Evolutionary conservation across 2,888 invertebrate genomes (phyloP).

Genomic region (Stramonita haemastoma): DNA sequence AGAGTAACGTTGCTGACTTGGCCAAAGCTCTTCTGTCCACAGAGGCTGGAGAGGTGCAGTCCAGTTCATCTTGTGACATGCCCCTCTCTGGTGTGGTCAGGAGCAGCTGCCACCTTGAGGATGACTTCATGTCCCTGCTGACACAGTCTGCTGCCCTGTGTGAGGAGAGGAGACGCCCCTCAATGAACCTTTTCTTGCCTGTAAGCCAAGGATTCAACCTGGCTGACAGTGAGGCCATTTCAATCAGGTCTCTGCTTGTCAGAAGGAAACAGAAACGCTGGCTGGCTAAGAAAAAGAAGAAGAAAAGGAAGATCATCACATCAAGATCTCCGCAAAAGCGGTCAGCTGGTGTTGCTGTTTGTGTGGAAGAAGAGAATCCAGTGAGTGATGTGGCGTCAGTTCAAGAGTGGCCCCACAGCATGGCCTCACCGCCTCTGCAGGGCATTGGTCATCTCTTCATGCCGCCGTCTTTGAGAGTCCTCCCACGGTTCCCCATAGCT

Average conservation of each 20-base stretch:
- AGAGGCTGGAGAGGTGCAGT: neutral
- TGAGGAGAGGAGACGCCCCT: neutral
- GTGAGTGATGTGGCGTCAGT: neutral
- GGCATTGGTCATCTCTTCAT: neutral
- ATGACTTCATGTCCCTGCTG: neutral
- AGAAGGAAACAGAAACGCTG: neutral
- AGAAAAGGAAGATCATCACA: neutral
- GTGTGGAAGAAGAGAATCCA: neutral
- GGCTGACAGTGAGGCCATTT: neutral
- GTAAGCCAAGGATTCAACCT: neutral
- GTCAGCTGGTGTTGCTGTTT: neutral
- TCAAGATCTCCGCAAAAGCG: neutral
- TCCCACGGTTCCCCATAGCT: neutral
- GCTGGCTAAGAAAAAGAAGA: neutral
- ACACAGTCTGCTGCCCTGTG: neutral
- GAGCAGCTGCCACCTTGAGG: neutral
- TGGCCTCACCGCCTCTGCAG: neutral
- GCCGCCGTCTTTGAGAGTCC: neutral
- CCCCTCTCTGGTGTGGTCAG: neutral
- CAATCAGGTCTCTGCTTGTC: neutral
- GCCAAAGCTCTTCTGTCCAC: neutral
- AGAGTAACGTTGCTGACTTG: neutral
- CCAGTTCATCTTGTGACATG: neutral
- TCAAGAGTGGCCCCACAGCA: neutral
- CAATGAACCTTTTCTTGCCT: neutral